Percentiles rank a stretch among this genome's conserved stretches.
Conservation (phyloP, 1,140 invertebrate species). For the Tenebrio molitor region DNA sequence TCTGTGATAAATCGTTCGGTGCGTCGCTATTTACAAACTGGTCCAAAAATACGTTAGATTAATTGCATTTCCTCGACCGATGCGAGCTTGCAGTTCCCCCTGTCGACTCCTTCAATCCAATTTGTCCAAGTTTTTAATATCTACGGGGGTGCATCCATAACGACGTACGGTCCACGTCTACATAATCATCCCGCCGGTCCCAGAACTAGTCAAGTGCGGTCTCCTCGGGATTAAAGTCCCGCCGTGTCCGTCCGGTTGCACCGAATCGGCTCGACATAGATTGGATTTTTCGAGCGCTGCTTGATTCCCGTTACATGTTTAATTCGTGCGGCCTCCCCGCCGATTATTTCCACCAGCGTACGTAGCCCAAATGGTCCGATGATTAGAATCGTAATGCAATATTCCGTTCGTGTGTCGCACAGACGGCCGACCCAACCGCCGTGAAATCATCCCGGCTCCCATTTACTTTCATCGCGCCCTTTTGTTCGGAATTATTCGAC, state of each 20-base stretch:
- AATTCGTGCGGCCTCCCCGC: slow-evolving; percentile 39
- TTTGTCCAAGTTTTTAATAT: slow-evolving; percentile 39
- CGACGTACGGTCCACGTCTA: neutral
- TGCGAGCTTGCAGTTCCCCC: no score
- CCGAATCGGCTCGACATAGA: slow-evolving; percentile 52
- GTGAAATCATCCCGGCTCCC: slow-evolving; percentile 44
- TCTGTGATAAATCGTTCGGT: no score
- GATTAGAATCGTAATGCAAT: slow-evolving; percentile 15
- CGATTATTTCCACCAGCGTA: slow-evolving; percentile 20
- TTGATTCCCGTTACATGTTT: slow-evolving; percentile 43
- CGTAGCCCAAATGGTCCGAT: neutral
- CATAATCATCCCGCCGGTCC: slow-evolving; percentile 22
- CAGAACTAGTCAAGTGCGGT: slow-evolving; percentile 34
- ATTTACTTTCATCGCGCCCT: slow-evolving; percentile 39
- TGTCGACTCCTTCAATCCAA: slow-evolving; percentile 23
- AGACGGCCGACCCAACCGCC: slow-evolving; percentile 40
- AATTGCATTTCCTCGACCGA: slow-evolving; percentile 20
- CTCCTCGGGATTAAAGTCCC: slow-evolving; percentile 32
- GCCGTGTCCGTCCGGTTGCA: slow-evolving; percentile 41
- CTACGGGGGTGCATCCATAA: slow-evolving; percentile 16
- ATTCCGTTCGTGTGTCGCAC: slow-evolving; percentile 17
- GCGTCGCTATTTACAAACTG: no score
- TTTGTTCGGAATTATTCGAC: slow-evolving; percentile 43
- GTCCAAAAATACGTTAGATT: neutral
- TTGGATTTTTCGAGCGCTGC: slow-evolving; percentile 51